Evolutionary conservation across 1,140 invertebrate species (phyloP).

Genomic region (Panagrolaimus sp.): DNA sequence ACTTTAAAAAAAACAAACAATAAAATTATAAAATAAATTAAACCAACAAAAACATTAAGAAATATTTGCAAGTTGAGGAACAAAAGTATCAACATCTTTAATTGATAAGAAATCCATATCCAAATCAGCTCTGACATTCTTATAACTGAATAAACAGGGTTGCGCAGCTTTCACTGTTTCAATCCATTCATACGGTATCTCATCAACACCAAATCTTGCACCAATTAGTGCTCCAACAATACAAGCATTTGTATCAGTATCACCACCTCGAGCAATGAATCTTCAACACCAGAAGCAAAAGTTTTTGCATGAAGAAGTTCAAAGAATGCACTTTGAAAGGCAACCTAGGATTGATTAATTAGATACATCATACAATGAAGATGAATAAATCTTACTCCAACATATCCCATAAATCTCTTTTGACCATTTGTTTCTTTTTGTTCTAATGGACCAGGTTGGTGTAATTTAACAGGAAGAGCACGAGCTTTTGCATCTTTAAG

Average conservation of each 20-base stretch:
- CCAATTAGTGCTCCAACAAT: constrained; percentile 27
- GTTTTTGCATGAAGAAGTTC: constrained; percentile 25
- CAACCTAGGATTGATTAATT: not conserved
- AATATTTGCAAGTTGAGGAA: too few species aligned
- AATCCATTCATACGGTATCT: constrained; percentile 23
- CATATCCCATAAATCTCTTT: not conserved
- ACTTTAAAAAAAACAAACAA: too few species aligned
- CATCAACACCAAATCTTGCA: constrained; percentile 25
- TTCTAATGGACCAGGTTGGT: constrained; percentile 28
- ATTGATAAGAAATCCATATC: too few species aligned
- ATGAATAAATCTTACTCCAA: constrained; percentile 4
- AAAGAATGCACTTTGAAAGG: constrained; percentile 28
- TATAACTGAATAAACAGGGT: not conserved
- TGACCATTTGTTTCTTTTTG: too few species aligned
- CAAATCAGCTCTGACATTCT: too few species aligned
- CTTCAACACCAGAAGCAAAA: constrained; percentile 25
- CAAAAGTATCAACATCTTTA: too few species aligned
- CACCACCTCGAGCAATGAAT: constrained; percentile 22
- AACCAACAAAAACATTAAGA: too few species aligned
- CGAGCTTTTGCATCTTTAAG: constrained; percentile 10
- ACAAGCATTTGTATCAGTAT: constrained; percentile 27
- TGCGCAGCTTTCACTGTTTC: constrained; percentile 20
- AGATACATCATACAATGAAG: too few species aligned
- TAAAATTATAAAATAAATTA: too few species aligned
- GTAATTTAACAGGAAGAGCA: constrained; percentile 14